These are phyloP conservation scores for Euura saliciscinereae DNA, from an alignment of 1,140 invertebrate species.

Conservation along the genomic window DNA sequence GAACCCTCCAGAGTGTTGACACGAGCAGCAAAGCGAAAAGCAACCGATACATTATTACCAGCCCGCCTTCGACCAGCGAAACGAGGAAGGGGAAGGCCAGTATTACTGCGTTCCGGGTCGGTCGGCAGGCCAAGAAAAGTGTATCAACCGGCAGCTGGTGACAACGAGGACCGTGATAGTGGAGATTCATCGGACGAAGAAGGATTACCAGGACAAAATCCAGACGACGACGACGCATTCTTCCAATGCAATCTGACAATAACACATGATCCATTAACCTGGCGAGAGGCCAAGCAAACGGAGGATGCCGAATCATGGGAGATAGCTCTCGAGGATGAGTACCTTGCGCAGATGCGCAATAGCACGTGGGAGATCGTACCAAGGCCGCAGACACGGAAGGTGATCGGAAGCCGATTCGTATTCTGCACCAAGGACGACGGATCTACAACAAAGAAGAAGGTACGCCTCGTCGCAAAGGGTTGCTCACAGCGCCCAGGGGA, in stretches of 20 bases:
- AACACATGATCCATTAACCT: slow-evolving; percentile 40
- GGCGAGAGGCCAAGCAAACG: slow-evolving; percentile 41
- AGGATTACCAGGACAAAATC: not conserved
- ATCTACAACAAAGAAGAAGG: slow-evolving; percentile 30
- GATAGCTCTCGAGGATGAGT: slow-evolving; percentile 41
- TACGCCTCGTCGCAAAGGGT: slow-evolving; percentile 38
- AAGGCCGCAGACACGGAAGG: slow-evolving; percentile 35
- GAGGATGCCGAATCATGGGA: slow-evolving; percentile 35
- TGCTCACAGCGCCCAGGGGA: slow-evolving; percentile 21
- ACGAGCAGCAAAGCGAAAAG: no score
- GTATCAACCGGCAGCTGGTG: not conserved
- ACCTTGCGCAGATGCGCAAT: slow-evolving; percentile 40
- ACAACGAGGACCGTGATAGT: not conserved
- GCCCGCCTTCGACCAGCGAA: not conserved
- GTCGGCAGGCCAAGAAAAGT: slow-evolving; percentile 8
- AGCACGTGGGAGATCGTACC: slow-evolving; percentile 43
- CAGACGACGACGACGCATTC: not conserved
- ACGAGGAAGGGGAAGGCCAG: slow-evolving; percentile 8
- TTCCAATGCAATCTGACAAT: slow-evolving; percentile 9
- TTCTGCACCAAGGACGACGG: slow-evolving; percentile 10
- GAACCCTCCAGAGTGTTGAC: no score
- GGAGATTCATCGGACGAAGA: not conserved
- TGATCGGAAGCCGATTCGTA: slow-evolving; percentile 27
- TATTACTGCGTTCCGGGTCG: not conserved
- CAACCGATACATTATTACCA: no score